Evolutionary conservation across 1,140 invertebrate species (phyloP), one percentile per base, ranked within the genome.

Genomic region (Hycleus cichorii): DNA sequence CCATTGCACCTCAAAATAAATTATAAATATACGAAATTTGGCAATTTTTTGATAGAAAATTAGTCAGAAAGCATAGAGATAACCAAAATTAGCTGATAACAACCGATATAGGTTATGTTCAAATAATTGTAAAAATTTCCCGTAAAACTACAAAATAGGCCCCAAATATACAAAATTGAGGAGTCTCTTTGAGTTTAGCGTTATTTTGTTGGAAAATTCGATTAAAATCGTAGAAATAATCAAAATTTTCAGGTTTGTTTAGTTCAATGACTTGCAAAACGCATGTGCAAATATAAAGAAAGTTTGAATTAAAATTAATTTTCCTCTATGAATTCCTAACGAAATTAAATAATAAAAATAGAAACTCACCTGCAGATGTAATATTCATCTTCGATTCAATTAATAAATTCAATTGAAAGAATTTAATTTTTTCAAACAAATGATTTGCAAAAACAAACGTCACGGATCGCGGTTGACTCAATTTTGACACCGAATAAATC

Each of bases 301-400:
- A 54, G 8, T 49, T 57, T 47, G 9, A 53, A 57, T 18, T 42
- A 42, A 48, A n/a, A 40, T 24, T 11, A 40, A n/a, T 47, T 44
- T 32, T 53, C 40, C 27, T 47, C 49, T 32, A 56, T 10, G 25
- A 58, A 52, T 52, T 58, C 6, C 25, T 46, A 2, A 44, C 42
- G 32, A 47, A 38, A 18, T 48, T 39, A 39, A 49, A 63, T 18
- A 42, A 11, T 27, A 54, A 24, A 10, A 32, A 4, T 4, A 40
- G 6, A 51, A 46, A 60, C 49, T 63, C 62, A 68, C 68, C 68
- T 39, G 69, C 69, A 58, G 69, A 70, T 39, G 69, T 70, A 11
- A 70, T 70, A 70, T 70, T 69, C 69, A 70, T 70, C 9, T 58
- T 64, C 11, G 10, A 27, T 47, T 39, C 18, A 38, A 11, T n/a